These are phyloP conservation scores for Solenopsis fugax DNA, from an alignment of 1,140 invertebrate species.

Conservation along the genomic window DNA sequence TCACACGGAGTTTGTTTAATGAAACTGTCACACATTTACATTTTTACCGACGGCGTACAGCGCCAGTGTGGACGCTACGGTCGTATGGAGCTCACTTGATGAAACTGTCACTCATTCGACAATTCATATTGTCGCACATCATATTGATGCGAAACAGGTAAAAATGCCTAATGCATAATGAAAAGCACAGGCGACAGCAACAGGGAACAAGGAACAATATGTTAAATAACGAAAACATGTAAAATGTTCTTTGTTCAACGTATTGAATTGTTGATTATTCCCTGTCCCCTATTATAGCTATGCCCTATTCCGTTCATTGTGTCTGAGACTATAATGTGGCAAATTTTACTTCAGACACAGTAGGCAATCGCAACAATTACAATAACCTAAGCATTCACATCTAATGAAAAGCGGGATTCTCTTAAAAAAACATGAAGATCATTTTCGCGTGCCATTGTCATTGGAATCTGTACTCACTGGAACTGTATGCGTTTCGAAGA, in stretches of 20 bases:
- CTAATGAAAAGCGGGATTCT: background rate
- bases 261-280: too few relatives aligned
- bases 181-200: too few relatives aligned
- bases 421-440: background rate
- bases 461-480: background rate
- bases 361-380: background rate
- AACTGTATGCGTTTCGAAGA: background rate
- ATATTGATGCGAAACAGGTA: background rate
- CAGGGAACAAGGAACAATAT: too few relatives aligned
- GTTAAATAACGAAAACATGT: too few relatives aligned
- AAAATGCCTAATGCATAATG: too few relatives aligned
- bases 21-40: background rate
- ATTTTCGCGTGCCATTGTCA: background rate
- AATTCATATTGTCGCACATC: background rate
- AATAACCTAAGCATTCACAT: background rate
- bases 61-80: background rate
- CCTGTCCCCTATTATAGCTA: too few relatives aligned
- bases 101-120: conserved; percentile 3
- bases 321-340: too few relatives aligned
- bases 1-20: background rate
- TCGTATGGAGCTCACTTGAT: background rate
- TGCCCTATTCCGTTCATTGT: too few relatives aligned
- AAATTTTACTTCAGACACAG: background rate
- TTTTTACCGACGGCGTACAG: background rate
- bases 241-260: too few relatives aligned